Evolutionary conservation across 2,888 invertebrate genomes (phyloP), one percentile per base, ranked within the genome.

Genomic region (Amiota communis): DNA sequence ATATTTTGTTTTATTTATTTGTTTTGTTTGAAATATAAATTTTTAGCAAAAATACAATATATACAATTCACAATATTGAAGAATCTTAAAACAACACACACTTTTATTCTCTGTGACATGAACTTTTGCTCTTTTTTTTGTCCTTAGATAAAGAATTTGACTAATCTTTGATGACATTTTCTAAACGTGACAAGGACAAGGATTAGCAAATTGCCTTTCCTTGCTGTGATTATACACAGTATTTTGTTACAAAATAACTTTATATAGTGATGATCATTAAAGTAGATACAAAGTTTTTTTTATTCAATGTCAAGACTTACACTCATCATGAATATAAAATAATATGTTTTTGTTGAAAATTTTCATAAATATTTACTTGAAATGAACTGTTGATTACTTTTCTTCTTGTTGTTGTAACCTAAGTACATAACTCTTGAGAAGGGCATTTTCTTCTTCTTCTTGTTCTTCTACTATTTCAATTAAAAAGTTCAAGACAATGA

Each of bases 91-190:
- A n/a, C n/a, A n/a, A n/a, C n/a, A n/a, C n/a, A 23, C 23, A 23
- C 23, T 36, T 36, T 36, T 6, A 36, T 36, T 36, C 36, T 36
- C 36, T 36, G 53, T 15, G n/a, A 15, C n/a, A 53, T 53, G 9
- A 53, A 53, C 53, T 53, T 59, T 20, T 59, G 17, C 8, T 59
- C 59, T 17, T n/a, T 17, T n/a, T 17, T 15, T 59, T 15, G 17
- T 20, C 8, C 10, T 59, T 11, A 10, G 20, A 0, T 17, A 59
- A 59, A 20, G 20, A 20, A 59, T 59, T 59, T 59, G 17, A 59
- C 59, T 20, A 59, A 59, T 59, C 59, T 59, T 59, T 59, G 59
- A 59, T 59, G 59, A 59, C 20, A 59, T 59, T 59, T 59, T 59
- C 36, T 36, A 20, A 59, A 59, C 20, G 20, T 59, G 20, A 36